Evolutionary conservation across 2,888 invertebrate genomes (phyloP).

Genomic region (Pammene fasciana): DNA sequence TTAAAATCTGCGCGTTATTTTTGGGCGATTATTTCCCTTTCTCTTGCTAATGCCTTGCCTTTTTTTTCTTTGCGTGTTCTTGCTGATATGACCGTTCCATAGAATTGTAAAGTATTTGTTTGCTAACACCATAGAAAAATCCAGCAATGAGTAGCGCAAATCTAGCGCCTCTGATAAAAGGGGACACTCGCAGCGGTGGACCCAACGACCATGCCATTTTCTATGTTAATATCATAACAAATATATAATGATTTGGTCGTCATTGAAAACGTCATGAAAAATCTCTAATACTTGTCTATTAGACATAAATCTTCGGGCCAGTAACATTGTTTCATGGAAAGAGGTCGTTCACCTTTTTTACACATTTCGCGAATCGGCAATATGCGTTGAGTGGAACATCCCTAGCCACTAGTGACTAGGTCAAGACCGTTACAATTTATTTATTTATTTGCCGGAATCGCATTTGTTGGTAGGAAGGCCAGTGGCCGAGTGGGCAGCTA

Average conservation of each 20-base stretch:
- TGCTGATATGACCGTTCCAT: constrained; percentile 57
- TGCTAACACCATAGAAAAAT: constrained; percentile 64
- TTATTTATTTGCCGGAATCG: constrained; percentile 62
- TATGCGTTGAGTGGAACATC: constrained; percentile 50
- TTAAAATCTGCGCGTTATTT: constrained; percentile 63
- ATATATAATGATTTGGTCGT: constrained; percentile 17
- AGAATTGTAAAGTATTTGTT: constrained; percentile 60
- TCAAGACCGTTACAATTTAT: constrained; percentile 70
- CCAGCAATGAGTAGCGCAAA: constrained; percentile 67
- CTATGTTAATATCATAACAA: background rate
- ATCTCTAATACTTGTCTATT: background rate
- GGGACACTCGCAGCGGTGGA: constrained; percentile 70
- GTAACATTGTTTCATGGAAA: constrained; percentile 45
- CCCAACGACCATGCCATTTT: constrained; percentile 64
- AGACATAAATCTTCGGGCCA: constrained; percentile 35
- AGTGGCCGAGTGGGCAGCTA: constrained; percentile 83
- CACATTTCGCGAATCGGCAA: constrained; percentile 47
- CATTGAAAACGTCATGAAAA: constrained; percentile 11
- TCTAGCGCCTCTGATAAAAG: constrained; percentile 68
- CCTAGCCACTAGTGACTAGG: constrained; percentile 66
- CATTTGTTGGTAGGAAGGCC: constrained; percentile 68
- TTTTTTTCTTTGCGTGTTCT: constrained; percentile 63
- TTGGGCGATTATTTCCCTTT: constrained; percentile 60
- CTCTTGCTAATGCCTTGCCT: constrained; percentile 60
- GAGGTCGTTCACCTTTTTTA: constrained; percentile 57